Base-by-base conservation (phyloP, 2,888 invertebrate genomes). In the Stenotaenia linearis region DNA sequence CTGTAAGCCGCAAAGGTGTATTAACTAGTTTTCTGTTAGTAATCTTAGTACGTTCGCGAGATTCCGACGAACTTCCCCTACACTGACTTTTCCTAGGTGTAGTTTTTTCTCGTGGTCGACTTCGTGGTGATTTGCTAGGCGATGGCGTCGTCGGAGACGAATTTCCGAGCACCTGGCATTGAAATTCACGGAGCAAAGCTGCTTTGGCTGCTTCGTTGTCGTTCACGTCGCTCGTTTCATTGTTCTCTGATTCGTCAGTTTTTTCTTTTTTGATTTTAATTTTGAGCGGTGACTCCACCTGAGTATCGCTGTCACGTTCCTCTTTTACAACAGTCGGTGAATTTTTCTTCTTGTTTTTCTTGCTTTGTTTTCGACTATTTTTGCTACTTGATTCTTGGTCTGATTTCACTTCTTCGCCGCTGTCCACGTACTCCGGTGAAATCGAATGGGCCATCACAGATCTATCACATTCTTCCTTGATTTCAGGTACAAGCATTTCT, bases 1-100 rank as follows among this genome's bases (percentile, higher is more conserved):
- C 23, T 32, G 61, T 77, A 35, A 35, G 74, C 40, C 82, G 85
- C 85, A 21, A 85, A 85, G 80, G 84, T 82, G 1, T 85, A 18
- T 18, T 83, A 7, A 79, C 80, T 75, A 81, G 83, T 81, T 82
- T 82, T 75, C 56, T 81, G 80, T 18, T 77, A 50, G 7, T 79
- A 79, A 25, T 78, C 78, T 32, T 75, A 12, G 28, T 10, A 15
- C 25, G 6, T 25, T 10, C 75, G 9, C 10, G 30, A 2, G 75
- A 75, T 28, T 75, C 35, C n/a, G 75, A 35, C 28, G 75, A 75
- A 35, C 30, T 30, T 9, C 75, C 35, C 9, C 35, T 15, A 6
- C 18, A 28, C 30, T 6, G 18, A 25, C 1, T 35, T 75, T 75
- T 75, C 18, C n/a, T 75, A 5, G 75, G 75, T 5, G 75, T 75